Evolutionary conservation across 2,797 vertebrate species (phyloP).

Genomic region (Neopelma chrysocephalum): DNA sequence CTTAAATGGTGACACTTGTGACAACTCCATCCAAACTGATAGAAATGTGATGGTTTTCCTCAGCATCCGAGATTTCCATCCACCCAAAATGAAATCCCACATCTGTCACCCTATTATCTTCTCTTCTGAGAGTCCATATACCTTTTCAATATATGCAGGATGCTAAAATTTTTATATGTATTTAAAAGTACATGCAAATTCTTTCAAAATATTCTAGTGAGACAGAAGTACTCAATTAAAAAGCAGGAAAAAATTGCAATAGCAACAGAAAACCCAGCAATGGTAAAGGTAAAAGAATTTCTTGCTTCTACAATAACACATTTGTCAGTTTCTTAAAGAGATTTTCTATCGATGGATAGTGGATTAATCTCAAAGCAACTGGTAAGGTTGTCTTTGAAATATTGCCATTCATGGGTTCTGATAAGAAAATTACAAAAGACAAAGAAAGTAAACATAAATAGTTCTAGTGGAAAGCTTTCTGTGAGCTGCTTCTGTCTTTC

Average conservation of each 20-base stretch:
- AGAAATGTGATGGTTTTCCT: not conserved
- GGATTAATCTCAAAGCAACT: not conserved
- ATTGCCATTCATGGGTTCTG: not conserved
- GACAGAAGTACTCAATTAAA: not conserved
- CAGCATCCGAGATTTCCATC: not conserved
- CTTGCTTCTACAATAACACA: not conserved
- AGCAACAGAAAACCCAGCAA: not conserved
- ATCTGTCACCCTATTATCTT: not conserved
- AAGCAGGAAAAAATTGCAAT: not conserved
- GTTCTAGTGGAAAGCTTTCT: slow-evolving; percentile 44
- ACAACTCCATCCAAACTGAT: not conserved
- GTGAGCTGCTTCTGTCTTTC: slow-evolving; percentile 68
- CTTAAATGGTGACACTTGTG: not conserved
- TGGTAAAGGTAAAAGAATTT: not conserved
- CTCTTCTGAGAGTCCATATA: not conserved
- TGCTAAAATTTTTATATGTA: not conserved
- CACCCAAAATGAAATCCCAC: not conserved
- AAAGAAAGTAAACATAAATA: slow-evolving; percentile 63
- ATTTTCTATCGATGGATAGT: not conserved
- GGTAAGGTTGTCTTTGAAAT: not conserved
- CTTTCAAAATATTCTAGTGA: not conserved
- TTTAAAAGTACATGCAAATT: not conserved
- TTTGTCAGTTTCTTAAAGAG: not conserved
- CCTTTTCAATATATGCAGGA: not conserved
- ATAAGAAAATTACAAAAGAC: slow-evolving; percentile 41